Percentiles rank a stretch among this genome's conserved stretches.
phyloP scores from a whole-genome alignment of 2,888 invertebrate species.

The Metalampra italica region DNA sequence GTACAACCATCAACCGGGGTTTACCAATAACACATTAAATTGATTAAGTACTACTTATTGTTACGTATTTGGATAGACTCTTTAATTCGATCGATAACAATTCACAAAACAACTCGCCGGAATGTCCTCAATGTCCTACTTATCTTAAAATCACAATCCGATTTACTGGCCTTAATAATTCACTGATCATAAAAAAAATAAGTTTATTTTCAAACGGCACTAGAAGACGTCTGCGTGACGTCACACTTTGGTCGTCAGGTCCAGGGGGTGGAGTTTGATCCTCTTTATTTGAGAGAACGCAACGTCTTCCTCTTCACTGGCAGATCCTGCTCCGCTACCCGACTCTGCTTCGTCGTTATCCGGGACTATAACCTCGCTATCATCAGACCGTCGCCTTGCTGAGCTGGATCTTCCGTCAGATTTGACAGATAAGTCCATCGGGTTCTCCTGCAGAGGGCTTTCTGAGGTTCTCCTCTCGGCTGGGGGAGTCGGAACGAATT shows the following conservation, averaged over 20 bases:
- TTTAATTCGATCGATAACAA: conserved; percentile 70
- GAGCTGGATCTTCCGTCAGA: conserved; percentile 79
- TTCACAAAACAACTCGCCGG: conserved; percentile 50
- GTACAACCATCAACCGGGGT: conserved; percentile 67
- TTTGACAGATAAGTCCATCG: conserved; percentile 89
- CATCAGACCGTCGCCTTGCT: conserved; percentile 65
- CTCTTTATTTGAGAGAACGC: conserved; percentile 79
- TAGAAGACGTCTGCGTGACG: conserved; percentile 32
- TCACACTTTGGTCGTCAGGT: conserved; percentile 85
- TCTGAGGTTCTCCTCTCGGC: conserved; percentile 69
- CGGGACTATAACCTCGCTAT: conserved; percentile 69
- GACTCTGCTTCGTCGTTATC: conserved; percentile 68
- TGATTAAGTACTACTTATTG: conserved; percentile 58
- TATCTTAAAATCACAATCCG: conserved; percentile 71
- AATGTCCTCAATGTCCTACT: conserved; percentile 44
- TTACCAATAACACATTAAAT: conserved; percentile 51
- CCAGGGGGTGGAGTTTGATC: conserved; percentile 79
- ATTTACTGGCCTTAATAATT: conserved; percentile 68
- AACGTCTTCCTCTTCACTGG: conserved; percentile 72
- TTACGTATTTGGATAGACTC: conserved; percentile 78
- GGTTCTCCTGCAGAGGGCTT: conserved; percentile 84
- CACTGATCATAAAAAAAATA: conserved; percentile 41
- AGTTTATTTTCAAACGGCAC: conserved; percentile 38
- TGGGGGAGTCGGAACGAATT: conserved; percentile 66
- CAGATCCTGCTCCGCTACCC: conserved; percentile 62